A percentile compares a stretch with the other conserved stretches of the same genome.
These are phyloP conservation scores for Ceuthmochares aereus DNA, from an alignment of 2,113 vertebrate species.

Conservation along the genomic window DNA sequence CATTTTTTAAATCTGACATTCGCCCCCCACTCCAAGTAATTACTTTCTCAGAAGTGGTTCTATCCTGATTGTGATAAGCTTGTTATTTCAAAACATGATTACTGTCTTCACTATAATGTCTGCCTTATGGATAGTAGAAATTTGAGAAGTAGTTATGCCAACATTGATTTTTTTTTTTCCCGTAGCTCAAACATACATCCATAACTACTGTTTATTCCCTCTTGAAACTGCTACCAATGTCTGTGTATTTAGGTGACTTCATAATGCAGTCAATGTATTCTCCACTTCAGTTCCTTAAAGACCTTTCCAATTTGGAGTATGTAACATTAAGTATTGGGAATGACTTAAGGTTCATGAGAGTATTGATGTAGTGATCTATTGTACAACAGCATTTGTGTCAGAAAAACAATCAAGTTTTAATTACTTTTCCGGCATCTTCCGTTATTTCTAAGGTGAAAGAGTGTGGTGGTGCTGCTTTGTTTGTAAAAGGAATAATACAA, in stretches of 20 bases:
- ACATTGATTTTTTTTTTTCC: not conserved
- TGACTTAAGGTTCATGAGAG: not conserved
- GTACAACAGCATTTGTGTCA: not conserved
- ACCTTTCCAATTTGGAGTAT: not conserved
- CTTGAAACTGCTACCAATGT: not conserved
- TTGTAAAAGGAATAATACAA: not conserved
- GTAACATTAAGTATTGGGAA: not conserved
- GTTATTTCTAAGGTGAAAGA: not conserved
- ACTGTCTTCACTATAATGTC: not conserved
- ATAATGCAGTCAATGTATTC: not conserved
- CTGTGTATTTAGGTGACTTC: not conserved
- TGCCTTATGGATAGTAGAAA: not conserved
- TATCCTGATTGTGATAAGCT: not conserved
- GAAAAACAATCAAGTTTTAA: not conserved
- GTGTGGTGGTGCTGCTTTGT: not conserved
- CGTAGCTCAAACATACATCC: not conserved
- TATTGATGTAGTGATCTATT: not conserved
- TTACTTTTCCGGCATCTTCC: not conserved
- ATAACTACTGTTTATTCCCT: not conserved
- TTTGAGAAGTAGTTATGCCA: not conserved
- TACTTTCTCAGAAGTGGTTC: not conserved
- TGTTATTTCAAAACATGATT: not conserved
- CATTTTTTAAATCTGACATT: not conserved
- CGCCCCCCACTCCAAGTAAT: not conserved
- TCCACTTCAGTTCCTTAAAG: not conserved